These are phyloP conservation scores for Progne subis DNA, from an alignment of 2,113 vertebrate species.

Conservation along the genomic window DNA sequence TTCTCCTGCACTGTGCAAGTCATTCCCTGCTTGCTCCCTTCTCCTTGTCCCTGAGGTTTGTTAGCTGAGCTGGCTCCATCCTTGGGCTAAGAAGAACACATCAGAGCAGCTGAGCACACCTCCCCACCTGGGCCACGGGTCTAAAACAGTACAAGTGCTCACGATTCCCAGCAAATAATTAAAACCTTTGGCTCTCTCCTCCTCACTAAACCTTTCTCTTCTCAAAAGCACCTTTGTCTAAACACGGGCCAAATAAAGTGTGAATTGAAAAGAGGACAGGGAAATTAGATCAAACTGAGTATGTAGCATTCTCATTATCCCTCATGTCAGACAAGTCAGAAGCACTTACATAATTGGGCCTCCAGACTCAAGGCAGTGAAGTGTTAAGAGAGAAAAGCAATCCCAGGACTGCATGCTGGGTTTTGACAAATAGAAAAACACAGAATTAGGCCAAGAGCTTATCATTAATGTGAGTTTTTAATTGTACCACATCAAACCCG, in stretches of 20 bases:
- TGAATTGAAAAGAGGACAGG: slow-evolving; percentile 50
- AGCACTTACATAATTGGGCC: slow-evolving; percentile 59
- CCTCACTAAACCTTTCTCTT: neutral
- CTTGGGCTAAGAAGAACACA: neutral
- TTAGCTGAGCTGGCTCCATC: neutral
- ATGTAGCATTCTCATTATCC: slow-evolving; percentile 41
- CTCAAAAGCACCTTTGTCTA: slow-evolving; percentile 4
- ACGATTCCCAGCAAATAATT: neutral
- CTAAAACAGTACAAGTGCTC: neutral
- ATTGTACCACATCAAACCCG: neutral
- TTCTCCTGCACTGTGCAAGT: neutral
- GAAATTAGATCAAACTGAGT: slow-evolving; percentile 60
- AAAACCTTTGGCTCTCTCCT: neutral
- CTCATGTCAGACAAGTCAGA: slow-evolving; percentile 56
- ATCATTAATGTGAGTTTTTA: neutral
- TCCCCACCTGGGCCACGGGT: neutral
- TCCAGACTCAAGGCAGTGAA: slow-evolving; percentile 50
- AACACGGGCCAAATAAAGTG: slow-evolving; percentile 16
- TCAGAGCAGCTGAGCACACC: neutral
- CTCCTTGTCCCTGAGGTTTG: neutral
- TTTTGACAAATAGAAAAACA: slow-evolving; percentile 56
- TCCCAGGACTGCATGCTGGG: slow-evolving; percentile 37
- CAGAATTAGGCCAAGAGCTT: slow-evolving; percentile 38
- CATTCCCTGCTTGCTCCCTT: neutral
- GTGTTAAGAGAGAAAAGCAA: slow-evolving; percentile 59